Evolutionary conservation across 2,888 invertebrate genomes (phyloP), one percentile per base, ranked within the genome.

Genomic region (Clanis bilineata): DNA sequence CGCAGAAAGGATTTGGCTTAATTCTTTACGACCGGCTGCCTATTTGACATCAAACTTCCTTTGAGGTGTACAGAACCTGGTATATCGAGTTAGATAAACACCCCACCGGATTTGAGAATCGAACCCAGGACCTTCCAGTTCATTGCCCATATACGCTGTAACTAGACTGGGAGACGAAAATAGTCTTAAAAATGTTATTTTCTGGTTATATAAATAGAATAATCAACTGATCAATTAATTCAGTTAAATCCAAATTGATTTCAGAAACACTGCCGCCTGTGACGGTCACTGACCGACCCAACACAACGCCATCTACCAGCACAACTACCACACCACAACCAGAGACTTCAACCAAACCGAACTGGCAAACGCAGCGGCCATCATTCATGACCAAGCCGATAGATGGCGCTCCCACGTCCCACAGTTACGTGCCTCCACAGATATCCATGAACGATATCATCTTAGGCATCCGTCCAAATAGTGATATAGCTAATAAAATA

Each of bases 401-500:
- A 92, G 92, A 90, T 89, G 91, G 90, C 90, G 88, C 84, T 5
- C 83, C 88, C 21, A 70, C 85, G 60, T 82, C 88, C 51, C 85
- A 90, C 69, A 85, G 84, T 73, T 90, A 90, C 70, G 77, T 89
- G 69, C 92, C 92, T 73, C 91, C 92, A 72, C 51, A 51, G 51
- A 51, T 51, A 51, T 51, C 51, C 4, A 18, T 51, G 18, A 51
- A 51, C 51, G 91, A 91, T 77, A 72, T 92, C 68, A 88, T 88
- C 74, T 72, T 90, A 82, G 88, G 82, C 88, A 89, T 84, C 86
- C 90, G 90, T 86, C 88, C 90, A 87, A 90, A 90, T 86, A 90
- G 91, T 92, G 91, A 92, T 92, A 89, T 92, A 92, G 90, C 87
- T 88, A 83, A 90, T 91, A 92, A 91, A 91, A 83, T 90, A 88